phyloP scores from a whole-genome alignment of 2,888 invertebrate genomes.

The Thereva unica region DNA sequence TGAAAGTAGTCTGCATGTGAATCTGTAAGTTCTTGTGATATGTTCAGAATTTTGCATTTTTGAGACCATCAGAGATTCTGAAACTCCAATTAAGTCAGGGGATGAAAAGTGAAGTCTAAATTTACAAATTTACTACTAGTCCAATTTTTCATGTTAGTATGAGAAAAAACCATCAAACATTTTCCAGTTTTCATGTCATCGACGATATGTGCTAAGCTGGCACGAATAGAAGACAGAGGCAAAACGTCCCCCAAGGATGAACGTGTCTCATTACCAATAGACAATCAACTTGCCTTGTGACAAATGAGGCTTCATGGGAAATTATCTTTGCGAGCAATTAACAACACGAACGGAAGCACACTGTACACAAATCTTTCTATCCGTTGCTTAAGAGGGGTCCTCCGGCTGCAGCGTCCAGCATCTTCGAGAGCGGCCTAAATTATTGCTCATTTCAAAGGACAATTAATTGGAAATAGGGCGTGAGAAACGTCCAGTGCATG shows the following conservation, averaged over 20 bases:
- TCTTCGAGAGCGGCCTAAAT: conserved; percentile 41
- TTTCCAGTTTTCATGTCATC: conserved; percentile 20
- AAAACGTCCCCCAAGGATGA: conserved; percentile 34
- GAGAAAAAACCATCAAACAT: neutral
- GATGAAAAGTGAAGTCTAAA: too few relatives aligned
- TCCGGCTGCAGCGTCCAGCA: conserved; percentile 17
- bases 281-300: conserved; percentile 22
- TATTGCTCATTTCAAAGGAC: conserved; percentile 46
- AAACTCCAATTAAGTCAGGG: too few relatives aligned
- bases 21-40: too few relatives aligned
- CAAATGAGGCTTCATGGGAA: conserved; percentile 5
- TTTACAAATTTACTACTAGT: too few relatives aligned
- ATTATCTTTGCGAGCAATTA: conserved; percentile 31
- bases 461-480: conserved; percentile 49
- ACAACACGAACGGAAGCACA: conserved; percentile 37
- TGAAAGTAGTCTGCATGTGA: too few relatives aligned
- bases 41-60: too few relatives aligned
- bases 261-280: conserved; percentile 39
- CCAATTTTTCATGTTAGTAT: too few relatives aligned
- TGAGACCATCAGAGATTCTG: too few relatives aligned
- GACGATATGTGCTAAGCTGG: neutral
- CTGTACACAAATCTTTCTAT: conserved; percentile 37
- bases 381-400: conserved; percentile 31
- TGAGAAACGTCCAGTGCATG: conserved; percentile 49
- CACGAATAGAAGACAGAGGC: neutral